Evolutionary conservation across 64 coral and sea anemone genomes (phyloP), one percentile per base, ranked within the genome.

Genomic region (Dendrophyllia cribrosa): DNA sequence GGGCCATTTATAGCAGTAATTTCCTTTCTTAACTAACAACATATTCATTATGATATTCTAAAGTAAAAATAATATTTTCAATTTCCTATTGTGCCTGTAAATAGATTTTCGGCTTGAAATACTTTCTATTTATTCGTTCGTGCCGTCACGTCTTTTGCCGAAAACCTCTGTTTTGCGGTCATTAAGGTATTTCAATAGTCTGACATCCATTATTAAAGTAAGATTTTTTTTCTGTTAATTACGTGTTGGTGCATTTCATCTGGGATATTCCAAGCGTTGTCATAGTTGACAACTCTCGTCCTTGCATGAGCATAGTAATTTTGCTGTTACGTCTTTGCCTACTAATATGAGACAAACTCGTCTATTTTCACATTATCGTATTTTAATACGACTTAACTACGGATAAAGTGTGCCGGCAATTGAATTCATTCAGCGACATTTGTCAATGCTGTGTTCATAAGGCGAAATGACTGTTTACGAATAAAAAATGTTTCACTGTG

Each of bases 51-150:
- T 84, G 17, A 60, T 84, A 66, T 84, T 23, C 67, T 34, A 3
- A 67, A 68, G 80, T 25, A 84, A 47, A 84, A 66, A 17, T 84
- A 83, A 83, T 51, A 46, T 67, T 84, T 24, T n/a, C 80, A 84
- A n/a, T 52, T 68, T 84, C 62, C 80, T 68, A 66, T 67, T 51
- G 20, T 23, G 22, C 44, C 80, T 62, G 62, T 25, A 67, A 84
- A 68, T 84, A 68, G 60, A 48, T 51, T 84, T 50, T 49, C 58
- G 78, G 34, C 43, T 65, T 64, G 25, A 60, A 65, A 47, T 82
- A 14, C 34, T 46, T 82, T 47, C 61, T 61, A 67, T 45, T 84
- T 14, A 84, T 43, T 3, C 15, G 13, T 21, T 68, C 62, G 45
- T 68, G 62, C 61, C 80, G 61, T 84, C 80, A 84, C 80, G 80